Evolutionary conservation across 2,888 invertebrate genomes (phyloP).

Genomic region (Chouioia cunea): DNA sequence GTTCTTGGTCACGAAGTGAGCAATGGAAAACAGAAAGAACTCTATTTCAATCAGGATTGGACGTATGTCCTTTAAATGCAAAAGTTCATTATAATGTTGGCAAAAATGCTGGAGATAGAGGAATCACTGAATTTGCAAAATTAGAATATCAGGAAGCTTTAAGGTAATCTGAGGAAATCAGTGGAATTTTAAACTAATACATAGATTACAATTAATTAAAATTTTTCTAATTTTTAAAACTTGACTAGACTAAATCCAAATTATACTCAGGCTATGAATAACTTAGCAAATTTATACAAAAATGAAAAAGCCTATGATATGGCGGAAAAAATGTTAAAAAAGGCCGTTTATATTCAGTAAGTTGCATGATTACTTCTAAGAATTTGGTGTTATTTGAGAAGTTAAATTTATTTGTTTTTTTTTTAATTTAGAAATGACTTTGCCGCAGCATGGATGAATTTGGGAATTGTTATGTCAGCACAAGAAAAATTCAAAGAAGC

Average conservation of each 20-base stretch:
- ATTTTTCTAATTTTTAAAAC: conserved; percentile 19
- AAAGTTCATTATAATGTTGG: conserved; percentile 95
- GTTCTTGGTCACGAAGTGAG: conserved; percentile 71
- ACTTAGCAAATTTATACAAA: conserved; percentile 88
- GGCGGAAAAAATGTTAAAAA: conserved; percentile 80
- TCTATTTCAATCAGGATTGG: conserved; percentile 84
- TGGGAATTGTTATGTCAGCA: conserved; percentile 90
- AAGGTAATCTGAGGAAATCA: conserved; percentile 68
- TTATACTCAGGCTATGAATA: conserved; percentile 95
- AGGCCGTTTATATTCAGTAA: conserved; percentile 82
- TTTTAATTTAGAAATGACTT: conserved; percentile 79
- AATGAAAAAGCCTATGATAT: conserved; percentile 77
- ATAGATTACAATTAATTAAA: conserved; percentile 24
- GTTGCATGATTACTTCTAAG: conserved; percentile 44
- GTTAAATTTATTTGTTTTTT: conserved; percentile 19
- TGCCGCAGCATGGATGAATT: conserved; percentile 98
- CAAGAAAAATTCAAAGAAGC: conserved; percentile 80
- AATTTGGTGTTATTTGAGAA: not conserved
- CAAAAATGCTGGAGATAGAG: conserved; percentile 84
- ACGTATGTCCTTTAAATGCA: conserved; percentile 93
- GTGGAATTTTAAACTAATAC: not conserved
- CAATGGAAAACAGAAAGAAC: conserved; percentile 87
- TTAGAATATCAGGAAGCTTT: conserved; percentile 84
- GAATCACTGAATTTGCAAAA: conserved; percentile 78
- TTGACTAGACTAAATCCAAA: conserved; percentile 77